Conservation (phyloP, 1,140 invertebrate genomes). For the Drosophila parvula region DNA sequence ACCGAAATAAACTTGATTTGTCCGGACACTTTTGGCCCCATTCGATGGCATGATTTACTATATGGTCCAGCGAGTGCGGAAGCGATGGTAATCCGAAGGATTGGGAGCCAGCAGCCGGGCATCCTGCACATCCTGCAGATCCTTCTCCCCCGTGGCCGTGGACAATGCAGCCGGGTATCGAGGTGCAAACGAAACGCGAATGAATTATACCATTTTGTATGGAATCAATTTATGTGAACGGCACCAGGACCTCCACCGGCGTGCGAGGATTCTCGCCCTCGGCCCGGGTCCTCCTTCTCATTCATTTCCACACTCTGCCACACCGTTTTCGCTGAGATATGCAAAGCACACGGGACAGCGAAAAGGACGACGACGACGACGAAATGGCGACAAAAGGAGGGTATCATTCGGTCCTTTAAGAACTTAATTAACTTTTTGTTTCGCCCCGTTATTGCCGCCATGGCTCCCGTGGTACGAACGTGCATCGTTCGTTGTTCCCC, state of each 20-base stretch:
- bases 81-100: constrained; percentile 39
- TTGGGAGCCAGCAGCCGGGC: constrained; percentile 21
- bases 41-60: constrained; percentile 42
- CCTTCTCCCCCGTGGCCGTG: constrained; percentile 1
- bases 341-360: constrained; percentile 36
- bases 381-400: constrained; percentile 22
- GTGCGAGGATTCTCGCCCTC: constrained; percentile 9
- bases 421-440: constrained; percentile 50
- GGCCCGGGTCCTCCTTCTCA: background rate
- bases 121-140: constrained; percentile 1
- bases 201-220: constrained; percentile 65
- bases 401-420: constrained; percentile 38
- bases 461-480: background rate
- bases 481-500: constrained; percentile 1
- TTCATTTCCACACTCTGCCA: constrained; percentile 16
- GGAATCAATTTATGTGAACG: constrained; percentile 71
- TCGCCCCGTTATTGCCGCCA: constrained; percentile 22
- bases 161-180: constrained; percentile 35
- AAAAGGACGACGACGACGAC: constrained; percentile 18
- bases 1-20: constrained; percentile 39
- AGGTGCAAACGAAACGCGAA: constrained; percentile 56
- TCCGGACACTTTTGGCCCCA: constrained; percentile 27
- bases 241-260: constrained; percentile 9
- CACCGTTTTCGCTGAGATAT: constrained; percentile 55
- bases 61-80: constrained; percentile 36